phyloP scores from a whole-genome alignment of 1,140 invertebrate genomes.

The Cataglyphis hispanica region DNA sequence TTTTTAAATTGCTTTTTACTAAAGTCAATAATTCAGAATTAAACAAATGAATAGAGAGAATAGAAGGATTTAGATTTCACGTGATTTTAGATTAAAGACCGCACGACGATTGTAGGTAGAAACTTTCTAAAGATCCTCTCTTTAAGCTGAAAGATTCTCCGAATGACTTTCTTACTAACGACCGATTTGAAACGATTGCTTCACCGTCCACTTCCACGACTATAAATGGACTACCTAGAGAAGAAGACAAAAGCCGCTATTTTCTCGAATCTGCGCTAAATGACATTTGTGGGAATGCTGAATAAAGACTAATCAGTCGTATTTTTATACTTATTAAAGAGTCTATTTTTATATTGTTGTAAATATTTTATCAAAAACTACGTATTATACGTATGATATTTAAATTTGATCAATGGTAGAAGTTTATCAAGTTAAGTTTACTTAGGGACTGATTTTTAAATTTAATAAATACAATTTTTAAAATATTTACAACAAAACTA shows the following conservation, averaged over 20 bases:
- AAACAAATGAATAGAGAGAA: conserved; percentile 21
- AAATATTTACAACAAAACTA: background rate
- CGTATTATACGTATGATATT: conserved; percentile 10
- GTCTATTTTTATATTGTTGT: background rate
- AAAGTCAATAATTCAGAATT: conserved; percentile 34
- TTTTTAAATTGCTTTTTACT: background rate
- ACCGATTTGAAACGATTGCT: conserved; percentile 69
- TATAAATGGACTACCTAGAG: conserved; percentile 60
- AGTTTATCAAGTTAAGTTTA: background rate
- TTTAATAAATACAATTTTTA: background rate
- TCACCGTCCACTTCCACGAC: conserved; percentile 61
- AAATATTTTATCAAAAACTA: background rate
- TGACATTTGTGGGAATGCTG: conserved; percentile 55
- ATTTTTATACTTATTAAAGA: conserved; percentile 24
- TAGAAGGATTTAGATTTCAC: conserved; percentile 56
- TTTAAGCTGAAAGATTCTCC: conserved; percentile 7
- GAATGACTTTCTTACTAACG: conserved; percentile 64
- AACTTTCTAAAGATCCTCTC: conserved; percentile 47
- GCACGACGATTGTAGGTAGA: conserved; percentile 57
- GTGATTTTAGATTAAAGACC: conserved; percentile 65
- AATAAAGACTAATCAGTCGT: conserved; percentile 25
- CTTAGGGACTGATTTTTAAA: background rate
- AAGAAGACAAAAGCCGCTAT: conserved; percentile 68
- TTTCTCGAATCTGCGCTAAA: conserved; percentile 60
- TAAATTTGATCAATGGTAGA: conserved; percentile 7